Evolutionary conservation across 2,888 invertebrate species (phyloP).

Genomic region (Sepioteuthis lessoniana): DNA sequence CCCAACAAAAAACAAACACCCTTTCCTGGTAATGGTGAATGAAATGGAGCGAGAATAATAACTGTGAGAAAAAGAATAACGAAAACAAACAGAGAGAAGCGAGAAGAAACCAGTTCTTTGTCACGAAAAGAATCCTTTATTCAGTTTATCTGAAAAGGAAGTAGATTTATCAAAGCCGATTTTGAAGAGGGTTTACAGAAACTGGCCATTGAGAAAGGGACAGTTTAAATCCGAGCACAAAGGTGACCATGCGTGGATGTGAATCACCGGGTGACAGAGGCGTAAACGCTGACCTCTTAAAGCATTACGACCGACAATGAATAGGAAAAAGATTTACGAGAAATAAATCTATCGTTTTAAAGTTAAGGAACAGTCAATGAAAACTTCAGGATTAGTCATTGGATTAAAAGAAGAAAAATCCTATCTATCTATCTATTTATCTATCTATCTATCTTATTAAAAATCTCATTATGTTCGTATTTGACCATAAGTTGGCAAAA

Average conservation of each 20-base stretch:
- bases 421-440: too few relatives aligned
- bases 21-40: background rate
- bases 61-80: background rate
- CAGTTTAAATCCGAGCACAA: background rate
- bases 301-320: background rate
- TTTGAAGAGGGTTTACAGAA: background rate
- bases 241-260: background rate
- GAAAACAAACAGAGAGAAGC: background rate
- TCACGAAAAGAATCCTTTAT: background rate
- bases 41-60: background rate
- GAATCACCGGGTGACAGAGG: too few relatives aligned
- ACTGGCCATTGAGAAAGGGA: background rate
- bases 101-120: background rate
- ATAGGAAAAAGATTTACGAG: background rate
- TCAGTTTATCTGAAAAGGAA: background rate
- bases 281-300: background rate
- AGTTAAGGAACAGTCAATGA: background rate
- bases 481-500: too few relatives aligned
- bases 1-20: too few relatives aligned
- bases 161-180: background rate
- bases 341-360: background rate
- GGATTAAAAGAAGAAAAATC: too few relatives aligned
- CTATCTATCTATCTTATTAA: too few relatives aligned
- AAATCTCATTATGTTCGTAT: too few relatives aligned
- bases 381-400: background rate